Percentiles rank a stretch among this genome's conserved stretches.
phyloP scores from a whole-genome alignment of 2,113 vertebrate genomes.

The Abramis brama region DNA sequence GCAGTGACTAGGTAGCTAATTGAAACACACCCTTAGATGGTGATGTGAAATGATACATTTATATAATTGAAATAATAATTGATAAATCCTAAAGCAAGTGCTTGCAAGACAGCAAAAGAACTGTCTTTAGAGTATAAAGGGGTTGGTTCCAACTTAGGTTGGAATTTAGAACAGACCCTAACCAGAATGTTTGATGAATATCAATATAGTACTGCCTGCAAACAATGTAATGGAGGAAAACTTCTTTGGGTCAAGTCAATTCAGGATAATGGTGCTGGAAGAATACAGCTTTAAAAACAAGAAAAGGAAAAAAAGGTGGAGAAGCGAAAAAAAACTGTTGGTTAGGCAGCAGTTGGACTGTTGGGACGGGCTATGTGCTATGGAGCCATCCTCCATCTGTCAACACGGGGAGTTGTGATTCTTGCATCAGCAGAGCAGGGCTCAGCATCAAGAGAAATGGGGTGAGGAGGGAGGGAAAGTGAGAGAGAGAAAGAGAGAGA shows the following conservation, averaged over 20 bases:
- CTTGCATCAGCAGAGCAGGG: constrained; percentile 79
- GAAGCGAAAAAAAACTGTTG: constrained; percentile 34
- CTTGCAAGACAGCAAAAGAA: background rate
- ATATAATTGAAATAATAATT: background rate
- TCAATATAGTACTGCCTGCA: background rate
- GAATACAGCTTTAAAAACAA: constrained; percentile 63
- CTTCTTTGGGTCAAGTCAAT: background rate
- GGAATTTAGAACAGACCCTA: background rate
- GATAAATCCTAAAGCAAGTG: background rate
- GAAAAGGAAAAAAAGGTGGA: constrained; percentile 63
- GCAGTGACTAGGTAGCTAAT: background rate
- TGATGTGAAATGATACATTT: too few species aligned
- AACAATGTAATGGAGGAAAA: background rate
- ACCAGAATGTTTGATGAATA: background rate
- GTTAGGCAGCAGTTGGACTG: constrained; percentile 79
- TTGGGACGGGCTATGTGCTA: constrained; percentile 77
- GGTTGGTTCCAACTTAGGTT: background rate
- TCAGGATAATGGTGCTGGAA: constrained; percentile 47
- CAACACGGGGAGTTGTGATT: constrained; percentile 74
- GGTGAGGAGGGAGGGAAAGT: constrained; percentile 50
- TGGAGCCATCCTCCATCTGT: constrained; percentile 74
- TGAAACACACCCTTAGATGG: background rate
- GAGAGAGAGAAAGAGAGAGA: constrained; percentile 14
- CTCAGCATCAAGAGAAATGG: constrained; percentile 74
- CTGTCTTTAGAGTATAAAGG: background rate